Evolutionary conservation across 2,113 vertebrate species (phyloP).

Genomic region (Atherinomorus stipes): DNA sequence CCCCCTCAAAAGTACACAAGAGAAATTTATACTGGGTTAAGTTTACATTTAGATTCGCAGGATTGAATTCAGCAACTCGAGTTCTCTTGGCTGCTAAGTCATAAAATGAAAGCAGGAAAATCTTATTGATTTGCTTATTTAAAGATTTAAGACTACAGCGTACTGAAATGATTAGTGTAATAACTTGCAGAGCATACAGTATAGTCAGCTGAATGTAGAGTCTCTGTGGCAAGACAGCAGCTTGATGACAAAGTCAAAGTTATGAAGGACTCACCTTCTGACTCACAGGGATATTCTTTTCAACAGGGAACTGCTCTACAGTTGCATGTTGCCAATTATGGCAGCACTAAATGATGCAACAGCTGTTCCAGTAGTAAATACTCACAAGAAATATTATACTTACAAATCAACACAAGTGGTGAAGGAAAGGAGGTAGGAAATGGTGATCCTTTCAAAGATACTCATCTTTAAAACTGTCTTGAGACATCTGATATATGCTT

Average conservation of each 20-base stretch:
- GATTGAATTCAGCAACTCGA: conserved; percentile 39
- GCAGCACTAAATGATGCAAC: too few species aligned
- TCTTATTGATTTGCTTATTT: conserved; percentile 26
- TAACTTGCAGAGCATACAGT: background rate
- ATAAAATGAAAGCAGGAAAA: conserved; percentile 37
- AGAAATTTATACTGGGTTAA: conserved; percentile 40
- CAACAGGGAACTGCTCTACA: too few species aligned
- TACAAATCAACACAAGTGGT: too few species aligned
- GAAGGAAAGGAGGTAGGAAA: too few species aligned
- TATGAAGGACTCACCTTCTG: background rate
- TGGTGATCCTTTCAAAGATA: too few species aligned
- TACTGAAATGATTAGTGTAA: conserved; percentile 1
- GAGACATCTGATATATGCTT: too few species aligned
- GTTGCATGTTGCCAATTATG: too few species aligned
- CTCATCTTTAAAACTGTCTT: too few species aligned
- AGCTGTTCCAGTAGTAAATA: too few species aligned
- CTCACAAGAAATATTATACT: too few species aligned
- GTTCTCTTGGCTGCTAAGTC: conserved; percentile 68
- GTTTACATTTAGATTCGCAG: conserved; percentile 51
- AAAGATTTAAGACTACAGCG: background rate
- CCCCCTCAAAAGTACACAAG: conserved; percentile 47
- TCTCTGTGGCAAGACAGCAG: background rate
- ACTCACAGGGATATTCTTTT: too few species aligned
- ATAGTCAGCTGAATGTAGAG: background rate
- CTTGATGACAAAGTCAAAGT: background rate